Evolutionary conservation across 1,140 invertebrate species (phyloP).

Genomic region (Wiebesia pumilae): DNA sequence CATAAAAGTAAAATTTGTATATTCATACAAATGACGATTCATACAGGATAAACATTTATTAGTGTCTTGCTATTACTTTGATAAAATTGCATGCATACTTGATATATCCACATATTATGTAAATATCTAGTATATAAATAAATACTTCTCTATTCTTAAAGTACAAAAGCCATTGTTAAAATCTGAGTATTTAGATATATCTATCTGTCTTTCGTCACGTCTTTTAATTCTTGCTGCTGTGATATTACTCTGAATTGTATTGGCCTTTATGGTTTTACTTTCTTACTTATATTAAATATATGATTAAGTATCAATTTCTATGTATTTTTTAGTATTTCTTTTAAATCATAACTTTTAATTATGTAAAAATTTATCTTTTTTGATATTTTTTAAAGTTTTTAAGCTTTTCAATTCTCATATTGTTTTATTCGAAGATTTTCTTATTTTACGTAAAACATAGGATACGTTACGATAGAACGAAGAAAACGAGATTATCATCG

Average conservation of each 20-base stretch:
- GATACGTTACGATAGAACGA: constrained; percentile 14
- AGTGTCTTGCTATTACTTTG: neutral
- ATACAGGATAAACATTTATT: neutral
- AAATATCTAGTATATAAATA: constrained; percentile 67
- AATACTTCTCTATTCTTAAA: constrained; percentile 64
- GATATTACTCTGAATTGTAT: neutral
- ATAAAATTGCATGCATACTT: constrained; percentile 48
- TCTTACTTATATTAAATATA: neutral
- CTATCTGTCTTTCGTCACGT: neutral
- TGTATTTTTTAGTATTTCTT: neutral
- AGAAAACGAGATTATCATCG: constrained; percentile 43
- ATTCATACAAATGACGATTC: neutral
- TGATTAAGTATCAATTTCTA: neutral
- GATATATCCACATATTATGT: constrained; percentile 52
- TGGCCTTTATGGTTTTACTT: neutral
- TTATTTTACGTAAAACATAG: neutral
- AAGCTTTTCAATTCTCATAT: neutral
- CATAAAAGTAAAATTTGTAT: neutral
- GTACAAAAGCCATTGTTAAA: constrained; percentile 64
- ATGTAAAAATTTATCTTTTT: neutral
- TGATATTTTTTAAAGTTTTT: neutral
- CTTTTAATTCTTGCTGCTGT: neutral
- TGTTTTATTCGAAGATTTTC: neutral
- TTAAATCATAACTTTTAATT: constrained; percentile 17
- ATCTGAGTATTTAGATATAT: neutral